Evolutionary conservation across 1,140 invertebrate genomes (phyloP).

Genomic region (Pseudomyrmex pallidus): DNA sequence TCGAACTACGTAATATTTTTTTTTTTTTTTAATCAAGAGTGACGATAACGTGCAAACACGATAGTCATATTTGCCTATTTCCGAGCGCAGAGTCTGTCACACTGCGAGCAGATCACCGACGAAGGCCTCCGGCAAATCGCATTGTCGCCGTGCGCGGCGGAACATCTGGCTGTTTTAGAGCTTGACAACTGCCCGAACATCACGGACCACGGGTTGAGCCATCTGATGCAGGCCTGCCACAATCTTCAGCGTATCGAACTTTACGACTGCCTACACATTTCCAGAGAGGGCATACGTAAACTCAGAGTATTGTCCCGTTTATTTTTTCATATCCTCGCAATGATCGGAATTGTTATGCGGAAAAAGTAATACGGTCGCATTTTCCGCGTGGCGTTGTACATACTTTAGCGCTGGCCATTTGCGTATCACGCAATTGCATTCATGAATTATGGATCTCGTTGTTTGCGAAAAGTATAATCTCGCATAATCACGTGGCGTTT

Average conservation of each 20-base stretch:
- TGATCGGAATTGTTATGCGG: constrained; percentile 1
- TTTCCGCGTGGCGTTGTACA: constrained; percentile 10
- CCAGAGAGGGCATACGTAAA: constrained; percentile 97
- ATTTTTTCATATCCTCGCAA: background rate
- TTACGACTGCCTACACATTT: constrained; percentile 99
- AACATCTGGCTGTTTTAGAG: constrained; percentile 96
- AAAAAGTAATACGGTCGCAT: constrained; percentile 8
- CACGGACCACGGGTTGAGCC: constrained; percentile 98
- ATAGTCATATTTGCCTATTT: background rate
- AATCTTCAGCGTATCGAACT: constrained; percentile 98
- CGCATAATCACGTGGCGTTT: background rate
- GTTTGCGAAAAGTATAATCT: constrained; percentile 28
- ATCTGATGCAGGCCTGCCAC: constrained; percentile 95
- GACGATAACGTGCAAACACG: background rate
- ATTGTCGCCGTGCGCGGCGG: constrained; percentile 95
- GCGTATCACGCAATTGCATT: constrained; percentile 32
- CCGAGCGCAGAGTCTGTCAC: constrained; percentile 93
- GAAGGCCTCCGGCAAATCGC: constrained; percentile 98
- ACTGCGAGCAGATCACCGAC: constrained; percentile 99
- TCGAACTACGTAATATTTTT: background rate
- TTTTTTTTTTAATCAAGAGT: background rate
- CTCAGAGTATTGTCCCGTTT: constrained; percentile 90
- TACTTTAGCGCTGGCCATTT: background rate
- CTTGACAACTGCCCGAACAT: constrained; percentile 99
- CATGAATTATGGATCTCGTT: background rate